Conservation (phyloP, 2,888 invertebrate genomes). For the Strigamia transsilvanica region DNA sequence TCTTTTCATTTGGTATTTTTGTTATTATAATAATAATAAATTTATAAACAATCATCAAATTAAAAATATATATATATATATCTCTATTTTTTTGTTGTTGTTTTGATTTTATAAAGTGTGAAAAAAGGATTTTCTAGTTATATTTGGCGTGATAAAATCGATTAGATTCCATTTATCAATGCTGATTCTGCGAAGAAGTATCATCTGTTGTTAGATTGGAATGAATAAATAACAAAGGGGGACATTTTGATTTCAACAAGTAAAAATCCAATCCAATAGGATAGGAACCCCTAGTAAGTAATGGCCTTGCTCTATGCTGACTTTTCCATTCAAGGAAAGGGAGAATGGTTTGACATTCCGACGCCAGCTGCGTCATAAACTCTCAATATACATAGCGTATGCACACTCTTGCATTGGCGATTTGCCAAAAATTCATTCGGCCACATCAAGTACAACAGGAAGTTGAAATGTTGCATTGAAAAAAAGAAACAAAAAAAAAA, state of each 20-base stretch:
- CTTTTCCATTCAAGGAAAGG: slow-evolving; percentile 32
- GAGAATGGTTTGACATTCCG: slow-evolving; percentile 38
- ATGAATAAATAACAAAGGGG: neutral
- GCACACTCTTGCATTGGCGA: neutral
- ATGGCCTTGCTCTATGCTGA: slow-evolving; percentile 27
- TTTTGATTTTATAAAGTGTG: too few relatives aligned
- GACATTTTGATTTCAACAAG: neutral
- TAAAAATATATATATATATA: too few relatives aligned
- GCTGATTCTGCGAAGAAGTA: neutral
- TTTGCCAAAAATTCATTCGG: slow-evolving; percentile 26
- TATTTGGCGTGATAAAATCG: neutral
- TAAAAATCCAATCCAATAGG: slow-evolving; percentile 27
- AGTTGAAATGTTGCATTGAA: neutral
- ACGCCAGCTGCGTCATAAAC: slow-evolving; percentile 27
- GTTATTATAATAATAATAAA: neutral
- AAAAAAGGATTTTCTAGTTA: too few relatives aligned
- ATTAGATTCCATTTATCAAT: neutral
- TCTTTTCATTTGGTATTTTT: slow-evolving; percentile 7
- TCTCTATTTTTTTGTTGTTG: neutral
- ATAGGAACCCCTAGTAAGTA: slow-evolving; percentile 31
- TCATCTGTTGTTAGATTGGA: slow-evolving; percentile 8
- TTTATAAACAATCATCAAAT: neutral
- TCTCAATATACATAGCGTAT: neutral
- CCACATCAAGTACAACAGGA: slow-evolving; percentile 31
- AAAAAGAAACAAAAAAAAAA: neutral